Conservation (phyloP, 2,888 invertebrate species). For the Steinernema hermaphroditum region DNA sequence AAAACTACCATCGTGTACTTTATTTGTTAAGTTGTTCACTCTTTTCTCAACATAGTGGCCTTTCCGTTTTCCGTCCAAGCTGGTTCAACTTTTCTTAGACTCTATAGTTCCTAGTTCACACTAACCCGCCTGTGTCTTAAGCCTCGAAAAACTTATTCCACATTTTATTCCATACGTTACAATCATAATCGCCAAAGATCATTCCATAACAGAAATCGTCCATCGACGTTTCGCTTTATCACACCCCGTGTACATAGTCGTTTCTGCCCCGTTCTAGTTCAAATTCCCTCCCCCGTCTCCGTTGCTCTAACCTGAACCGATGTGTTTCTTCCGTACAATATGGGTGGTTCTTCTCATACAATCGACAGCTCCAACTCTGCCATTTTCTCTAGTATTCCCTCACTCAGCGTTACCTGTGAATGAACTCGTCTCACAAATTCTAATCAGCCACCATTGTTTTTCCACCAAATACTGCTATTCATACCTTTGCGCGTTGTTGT, state of each 20-base stretch:
- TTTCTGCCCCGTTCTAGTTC: background rate
- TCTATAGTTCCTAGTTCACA: too few species aligned
- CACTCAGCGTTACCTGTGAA: background rate
- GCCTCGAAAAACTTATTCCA: background rate
- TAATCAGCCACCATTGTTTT: background rate
- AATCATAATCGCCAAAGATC: constrained; percentile 15
- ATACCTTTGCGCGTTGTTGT: background rate
- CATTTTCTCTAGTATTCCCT: background rate
- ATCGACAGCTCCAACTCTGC: constrained; percentile 27
- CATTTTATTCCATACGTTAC: background rate
- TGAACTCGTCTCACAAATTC: background rate
- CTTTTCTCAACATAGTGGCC: constrained; percentile 25
- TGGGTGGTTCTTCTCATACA: background rate
- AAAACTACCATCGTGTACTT: background rate
- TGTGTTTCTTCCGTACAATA: background rate
- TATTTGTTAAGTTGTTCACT: background rate
- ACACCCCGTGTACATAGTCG: background rate
- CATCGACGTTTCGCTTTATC: constrained; percentile 9
- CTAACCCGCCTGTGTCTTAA: background rate
- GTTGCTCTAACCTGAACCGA: background rate
- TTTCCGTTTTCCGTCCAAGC: background rate
- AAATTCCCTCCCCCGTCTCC: background rate
- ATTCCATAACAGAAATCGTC: constrained; percentile 21
- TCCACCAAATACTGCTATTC: background rate
- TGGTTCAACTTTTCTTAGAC: too few species aligned